Percentiles rank a stretch among this genome's conserved stretches.
phyloP scores from a whole-genome alignment of 2,888 invertebrate genomes.

The Tipula lateralis region DNA sequence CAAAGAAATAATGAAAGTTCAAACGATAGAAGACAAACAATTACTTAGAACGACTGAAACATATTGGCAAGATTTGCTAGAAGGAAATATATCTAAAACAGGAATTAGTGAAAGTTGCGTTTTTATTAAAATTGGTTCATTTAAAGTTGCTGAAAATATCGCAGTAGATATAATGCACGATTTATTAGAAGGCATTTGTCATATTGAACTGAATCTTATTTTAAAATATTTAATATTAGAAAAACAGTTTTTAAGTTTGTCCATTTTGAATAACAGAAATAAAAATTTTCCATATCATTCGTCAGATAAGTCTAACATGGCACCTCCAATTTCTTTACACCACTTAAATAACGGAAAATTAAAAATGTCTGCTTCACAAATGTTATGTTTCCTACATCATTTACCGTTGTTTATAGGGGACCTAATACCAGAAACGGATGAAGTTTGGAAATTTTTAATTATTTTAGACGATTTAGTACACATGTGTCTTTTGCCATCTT shows the following conservation, averaged over 20 bases:
- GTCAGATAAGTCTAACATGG: too few species aligned
- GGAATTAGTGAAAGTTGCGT: conserved; percentile 28
- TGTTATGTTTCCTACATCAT: background rate
- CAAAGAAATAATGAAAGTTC: background rate
- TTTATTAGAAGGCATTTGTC: background rate
- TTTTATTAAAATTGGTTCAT: conserved; percentile 39
- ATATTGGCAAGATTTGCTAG: conserved; percentile 27
- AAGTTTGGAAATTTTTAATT: background rate
- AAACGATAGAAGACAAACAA: background rate
- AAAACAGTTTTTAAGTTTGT: too few species aligned
- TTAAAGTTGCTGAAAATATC: background rate
- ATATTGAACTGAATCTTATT: too few species aligned
- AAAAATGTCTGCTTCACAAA: background rate
- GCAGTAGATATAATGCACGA: background rate
- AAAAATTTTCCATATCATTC: too few species aligned
- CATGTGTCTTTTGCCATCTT: background rate
- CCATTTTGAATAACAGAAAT: too few species aligned
- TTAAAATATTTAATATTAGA: too few species aligned
- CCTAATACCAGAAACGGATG: background rate
- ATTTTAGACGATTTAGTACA: background rate
- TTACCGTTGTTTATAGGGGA: background rate
- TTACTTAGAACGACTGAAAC: conserved; percentile 13
- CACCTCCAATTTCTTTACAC: too few species aligned
- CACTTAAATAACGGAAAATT: background rate
- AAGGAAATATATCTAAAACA: conserved; percentile 26